These are phyloP conservation scores for Caenorhabditis sp. DNA, from an alignment of 2,888 invertebrate species.

Conservation along the genomic window DNA sequence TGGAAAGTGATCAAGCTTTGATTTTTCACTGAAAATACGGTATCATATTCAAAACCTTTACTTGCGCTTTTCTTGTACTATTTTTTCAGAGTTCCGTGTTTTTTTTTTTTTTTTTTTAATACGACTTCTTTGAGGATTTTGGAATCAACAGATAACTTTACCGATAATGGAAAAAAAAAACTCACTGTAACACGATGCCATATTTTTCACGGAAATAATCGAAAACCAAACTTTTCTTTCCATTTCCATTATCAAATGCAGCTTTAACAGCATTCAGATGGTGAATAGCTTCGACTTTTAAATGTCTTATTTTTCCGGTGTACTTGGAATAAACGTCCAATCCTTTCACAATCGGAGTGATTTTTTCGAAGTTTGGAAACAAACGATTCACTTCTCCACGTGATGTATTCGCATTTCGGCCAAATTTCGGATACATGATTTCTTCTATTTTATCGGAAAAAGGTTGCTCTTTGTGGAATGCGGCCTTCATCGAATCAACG, in stretches of 20 bases:
- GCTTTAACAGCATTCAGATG: not conserved
- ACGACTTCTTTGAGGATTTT: too few relatives aligned
- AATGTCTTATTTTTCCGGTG: conserved; percentile 8
- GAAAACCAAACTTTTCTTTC: not conserved
- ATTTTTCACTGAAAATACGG: too few relatives aligned
- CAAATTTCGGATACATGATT: conserved; percentile 1
- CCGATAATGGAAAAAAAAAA: conserved; percentile 2
- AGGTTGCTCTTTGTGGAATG: conserved; percentile 38
- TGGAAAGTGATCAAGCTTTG: too few relatives aligned
- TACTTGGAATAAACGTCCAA: conserved; percentile 14
- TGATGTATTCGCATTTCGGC: too few relatives aligned
- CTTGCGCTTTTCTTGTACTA: too few relatives aligned
- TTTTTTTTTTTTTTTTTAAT: too few relatives aligned
- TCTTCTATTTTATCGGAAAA: conserved; percentile 23
- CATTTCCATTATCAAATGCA: conserved; percentile 8
- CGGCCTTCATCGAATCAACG: conserved; percentile 50
- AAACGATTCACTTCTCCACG: not conserved
- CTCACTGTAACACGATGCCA: conserved; percentile 28
- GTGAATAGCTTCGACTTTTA: conserved; percentile 20
- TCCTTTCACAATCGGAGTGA: conserved; percentile 30
- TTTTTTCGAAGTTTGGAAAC: not conserved
- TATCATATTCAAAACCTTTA: too few relatives aligned
- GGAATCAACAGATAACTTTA: too few relatives aligned
- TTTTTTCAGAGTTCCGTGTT: too few relatives aligned
- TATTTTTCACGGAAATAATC: conserved; percentile 36